These are phyloP conservation scores for Dryobates pubescens DNA, from an alignment of 2,797 vertebrate species.

Conservation along the genomic window DNA sequence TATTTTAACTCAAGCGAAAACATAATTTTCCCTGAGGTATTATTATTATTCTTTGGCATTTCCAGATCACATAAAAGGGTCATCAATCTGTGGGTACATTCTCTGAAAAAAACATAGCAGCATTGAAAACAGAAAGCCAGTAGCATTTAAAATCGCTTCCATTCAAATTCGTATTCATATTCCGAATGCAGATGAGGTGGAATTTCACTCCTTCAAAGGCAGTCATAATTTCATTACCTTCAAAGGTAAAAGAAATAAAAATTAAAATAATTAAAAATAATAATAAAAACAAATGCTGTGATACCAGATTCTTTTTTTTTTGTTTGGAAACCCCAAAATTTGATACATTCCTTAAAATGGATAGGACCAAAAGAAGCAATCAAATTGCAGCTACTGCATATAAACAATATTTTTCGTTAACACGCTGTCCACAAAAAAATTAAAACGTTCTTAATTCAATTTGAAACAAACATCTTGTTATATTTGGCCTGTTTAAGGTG, in stretches of 20 bases:
- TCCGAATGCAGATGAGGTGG: background rate
- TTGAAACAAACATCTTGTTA: background rate
- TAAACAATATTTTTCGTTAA: background rate
- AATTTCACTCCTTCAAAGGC: background rate
- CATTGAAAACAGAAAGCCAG: background rate
- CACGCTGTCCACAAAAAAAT: background rate
- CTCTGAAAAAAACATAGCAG: conserved; percentile 9
- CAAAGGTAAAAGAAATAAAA: background rate
- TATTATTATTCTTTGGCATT: conserved; percentile 33
- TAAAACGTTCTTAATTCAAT: background rate
- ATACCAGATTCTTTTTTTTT: background rate
- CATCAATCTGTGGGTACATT: conserved; percentile 34
- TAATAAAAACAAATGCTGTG: background rate
- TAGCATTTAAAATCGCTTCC: conserved; percentile 38
- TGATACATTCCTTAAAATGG: background rate
- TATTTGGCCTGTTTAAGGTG: background rate
- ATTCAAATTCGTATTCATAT: background rate
- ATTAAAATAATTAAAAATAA: too few species aligned
- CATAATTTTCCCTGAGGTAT: background rate
- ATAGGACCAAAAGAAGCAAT: background rate
- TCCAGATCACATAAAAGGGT: conserved; percentile 16
- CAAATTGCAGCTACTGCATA: background rate
- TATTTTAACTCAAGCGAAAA: conserved; percentile 17
- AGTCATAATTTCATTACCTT: background rate
- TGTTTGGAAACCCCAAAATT: background rate